Percentiles rank a stretch among this genome's conserved stretches.
These are phyloP conservation scores for Branchellion lobata DNA, from an alignment of 2,888 invertebrate genomes.

Conservation along the genomic window DNA sequence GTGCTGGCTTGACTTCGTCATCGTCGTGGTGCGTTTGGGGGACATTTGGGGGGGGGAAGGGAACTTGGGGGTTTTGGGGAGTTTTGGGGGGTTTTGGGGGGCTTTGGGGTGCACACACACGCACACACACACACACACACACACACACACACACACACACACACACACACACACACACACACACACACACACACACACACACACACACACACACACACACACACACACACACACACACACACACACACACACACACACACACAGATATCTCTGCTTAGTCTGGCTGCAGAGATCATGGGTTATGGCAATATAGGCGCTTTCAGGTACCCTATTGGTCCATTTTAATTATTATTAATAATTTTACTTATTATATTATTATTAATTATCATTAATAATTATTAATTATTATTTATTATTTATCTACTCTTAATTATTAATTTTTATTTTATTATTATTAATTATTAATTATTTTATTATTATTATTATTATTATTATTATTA, in stretches of 20 bases:
- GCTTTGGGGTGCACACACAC: not conserved
- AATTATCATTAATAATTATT: no score
- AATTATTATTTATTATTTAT: no score
- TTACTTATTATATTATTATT: no score
- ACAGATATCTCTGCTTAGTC: constrained; percentile 80
- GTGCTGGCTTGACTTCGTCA: constrained; percentile 99
- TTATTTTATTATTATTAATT: no score
- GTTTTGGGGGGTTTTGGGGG: not conserved
- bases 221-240: constrained; percentile 28
- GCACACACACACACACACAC: no score
- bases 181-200: constrained; percentile 14
- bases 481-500: no score
- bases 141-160: no score
- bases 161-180: constrained; percentile 4
- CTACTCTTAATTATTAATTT: no score
- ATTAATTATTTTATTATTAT: no score
- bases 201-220: constrained; percentile 15
- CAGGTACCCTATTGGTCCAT: no score
- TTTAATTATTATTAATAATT: no score
- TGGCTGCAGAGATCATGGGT: constrained; percentile 79
- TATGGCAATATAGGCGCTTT: constrained; percentile 92
- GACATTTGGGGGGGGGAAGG: not conserved
- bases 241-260: constrained; percentile 30
- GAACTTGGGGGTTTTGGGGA: not conserved
- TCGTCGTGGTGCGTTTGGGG: constrained; percentile 80